phyloP scores from a whole-genome alignment of 2,113 vertebrate genomes.

The Apeltes quadracus region DNA sequence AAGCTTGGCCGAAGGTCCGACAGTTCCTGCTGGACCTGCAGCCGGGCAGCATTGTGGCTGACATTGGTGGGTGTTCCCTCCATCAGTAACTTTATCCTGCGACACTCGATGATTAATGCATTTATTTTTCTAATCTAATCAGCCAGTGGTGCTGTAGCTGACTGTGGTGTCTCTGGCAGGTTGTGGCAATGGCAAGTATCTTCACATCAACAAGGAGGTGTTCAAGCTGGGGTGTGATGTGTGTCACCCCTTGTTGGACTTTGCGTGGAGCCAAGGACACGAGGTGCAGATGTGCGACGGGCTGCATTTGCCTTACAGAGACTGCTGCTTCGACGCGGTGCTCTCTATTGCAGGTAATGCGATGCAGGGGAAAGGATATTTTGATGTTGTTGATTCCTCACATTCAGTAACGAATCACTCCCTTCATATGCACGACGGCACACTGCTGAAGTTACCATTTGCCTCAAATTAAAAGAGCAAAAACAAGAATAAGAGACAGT shows the following conservation, averaged over 20 bases:
- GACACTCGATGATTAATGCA: too few species aligned
- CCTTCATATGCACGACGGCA: conserved; percentile 7
- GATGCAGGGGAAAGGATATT: background rate
- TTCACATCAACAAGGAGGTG: conserved; percentile 80
- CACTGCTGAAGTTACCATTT: conserved; percentile 13
- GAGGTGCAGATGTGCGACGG: conserved; percentile 79
- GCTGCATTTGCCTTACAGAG: conserved; percentile 76
- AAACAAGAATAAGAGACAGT: conserved; percentile 41
- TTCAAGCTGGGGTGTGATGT: conserved; percentile 82
- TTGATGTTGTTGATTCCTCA: background rate
- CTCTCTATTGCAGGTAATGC: conserved; percentile 75
- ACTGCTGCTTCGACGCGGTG: conserved; percentile 76
- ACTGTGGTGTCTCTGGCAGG: conserved; percentile 63
- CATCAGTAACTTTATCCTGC: too few species aligned
- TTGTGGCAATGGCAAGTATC: conserved; percentile 84
- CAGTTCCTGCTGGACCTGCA: conserved; percentile 83
- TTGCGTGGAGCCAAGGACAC: conserved; percentile 74
- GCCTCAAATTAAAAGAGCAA: conserved; percentile 16
- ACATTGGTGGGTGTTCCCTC: conserved; percentile 74
- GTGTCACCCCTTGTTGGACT: conserved; percentile 81
- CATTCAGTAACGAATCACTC: background rate
- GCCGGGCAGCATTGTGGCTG: conserved; percentile 81
- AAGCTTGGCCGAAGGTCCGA: conserved; percentile 83
- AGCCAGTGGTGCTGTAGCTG: background rate
- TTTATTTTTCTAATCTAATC: too few species aligned